Evolutionary conservation across 2,113 vertebrate species (phyloP).

Genomic region (Cairina moschata): DNA sequence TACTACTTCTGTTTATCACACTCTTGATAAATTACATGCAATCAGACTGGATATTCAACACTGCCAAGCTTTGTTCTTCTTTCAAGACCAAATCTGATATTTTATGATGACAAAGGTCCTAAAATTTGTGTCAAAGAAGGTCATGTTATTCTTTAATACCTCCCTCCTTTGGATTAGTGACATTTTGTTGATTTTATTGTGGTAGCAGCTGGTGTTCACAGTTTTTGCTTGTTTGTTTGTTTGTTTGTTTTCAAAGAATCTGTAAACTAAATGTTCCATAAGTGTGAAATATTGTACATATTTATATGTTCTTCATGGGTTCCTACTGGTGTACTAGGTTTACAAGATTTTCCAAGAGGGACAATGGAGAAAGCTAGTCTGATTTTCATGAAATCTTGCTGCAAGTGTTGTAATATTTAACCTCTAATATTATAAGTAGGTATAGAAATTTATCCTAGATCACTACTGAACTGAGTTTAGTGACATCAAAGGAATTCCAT

Average conservation of each 20-base stretch:
- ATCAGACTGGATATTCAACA: neutral
- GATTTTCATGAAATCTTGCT: neutral
- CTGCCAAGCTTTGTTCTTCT: neutral
- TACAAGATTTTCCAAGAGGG: neutral
- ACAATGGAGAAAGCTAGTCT: neutral
- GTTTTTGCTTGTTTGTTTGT: neutral
- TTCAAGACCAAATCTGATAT: neutral
- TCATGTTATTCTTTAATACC: neutral
- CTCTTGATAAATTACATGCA: neutral
- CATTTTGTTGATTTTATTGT: neutral
- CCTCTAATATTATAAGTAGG: neutral
- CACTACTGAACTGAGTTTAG: neutral
- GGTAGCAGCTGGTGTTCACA: neutral
- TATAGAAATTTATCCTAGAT: neutral
- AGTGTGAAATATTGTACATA: neutral
- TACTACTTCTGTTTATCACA: neutral
- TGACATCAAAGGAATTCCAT: neutral
- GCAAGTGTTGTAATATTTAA: neutral
- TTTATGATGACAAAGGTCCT: neutral
- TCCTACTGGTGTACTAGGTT: neutral
- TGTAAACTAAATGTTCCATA: neutral
- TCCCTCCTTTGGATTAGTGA: neutral
- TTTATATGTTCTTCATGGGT: neutral
- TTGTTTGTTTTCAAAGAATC: neutral
- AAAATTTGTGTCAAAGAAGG: neutral